phyloP scores from a whole-genome alignment of 2,888 invertebrate species.

The Parnassius mnemosyne region DNA sequence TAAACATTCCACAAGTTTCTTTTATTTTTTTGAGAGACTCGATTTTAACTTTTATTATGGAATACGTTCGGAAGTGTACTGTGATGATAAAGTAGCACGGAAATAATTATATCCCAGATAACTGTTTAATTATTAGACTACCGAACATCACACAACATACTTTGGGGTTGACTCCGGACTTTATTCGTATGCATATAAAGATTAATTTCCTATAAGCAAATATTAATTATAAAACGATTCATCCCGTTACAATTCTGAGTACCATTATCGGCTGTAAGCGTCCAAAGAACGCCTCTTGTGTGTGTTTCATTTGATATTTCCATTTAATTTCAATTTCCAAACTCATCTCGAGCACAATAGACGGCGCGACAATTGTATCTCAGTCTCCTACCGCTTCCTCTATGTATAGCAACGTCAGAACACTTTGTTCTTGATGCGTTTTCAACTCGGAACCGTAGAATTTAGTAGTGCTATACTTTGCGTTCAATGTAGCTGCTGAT shows the following conservation, averaged over 20 bases:
- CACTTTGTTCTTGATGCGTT: constrained; percentile 17
- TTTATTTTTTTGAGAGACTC: too few species aligned
- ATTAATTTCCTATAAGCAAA: constrained; percentile 19
- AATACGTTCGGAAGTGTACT: too few species aligned
- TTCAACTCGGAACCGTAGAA: constrained; percentile 5
- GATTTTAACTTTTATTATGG: too few species aligned
- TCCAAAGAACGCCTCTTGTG: constrained; percentile 46
- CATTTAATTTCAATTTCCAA: constrained; percentile 66
- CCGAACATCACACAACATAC: constrained; percentile 28
- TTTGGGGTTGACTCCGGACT: neutral
- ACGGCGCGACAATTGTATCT: constrained; percentile 39
- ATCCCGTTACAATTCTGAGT: constrained; percentile 47
- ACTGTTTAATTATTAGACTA: constrained; percentile 34
- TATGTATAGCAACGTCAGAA: constrained; percentile 14
- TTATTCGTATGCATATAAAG: constrained; percentile 16
- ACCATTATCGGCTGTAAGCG: constrained; percentile 51
- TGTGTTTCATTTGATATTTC: constrained; percentile 66
- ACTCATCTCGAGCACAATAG: constrained; percentile 57
- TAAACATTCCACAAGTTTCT: too few species aligned
- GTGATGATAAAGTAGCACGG: too few species aligned
- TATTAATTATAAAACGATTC: constrained; percentile 37
- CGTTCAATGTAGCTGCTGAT: neutral
- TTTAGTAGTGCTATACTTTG: constrained; percentile 4
- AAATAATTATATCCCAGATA: neutral
- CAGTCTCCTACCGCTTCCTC: constrained; percentile 41